Evolutionary conservation across 1,140 invertebrate genomes (phyloP), one percentile per base, ranked within the genome.

Genomic region (Bombyx mandarina): DNA sequence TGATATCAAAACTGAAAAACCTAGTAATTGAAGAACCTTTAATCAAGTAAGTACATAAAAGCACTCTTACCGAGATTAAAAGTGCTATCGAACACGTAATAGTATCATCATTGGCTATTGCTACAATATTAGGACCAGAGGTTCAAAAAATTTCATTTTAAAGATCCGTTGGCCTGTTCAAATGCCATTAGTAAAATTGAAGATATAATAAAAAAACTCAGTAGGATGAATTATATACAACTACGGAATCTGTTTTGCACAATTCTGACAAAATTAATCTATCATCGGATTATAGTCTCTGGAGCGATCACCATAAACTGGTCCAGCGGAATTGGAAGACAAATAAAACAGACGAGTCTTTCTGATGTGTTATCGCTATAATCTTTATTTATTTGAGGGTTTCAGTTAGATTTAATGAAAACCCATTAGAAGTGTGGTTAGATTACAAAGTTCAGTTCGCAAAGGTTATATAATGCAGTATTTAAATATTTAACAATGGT

Each of bases 401-500:
- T 60, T 60, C 65, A 51, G 63, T 35, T 35, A 35, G 26, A 35
- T 35, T 35, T 35, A 35, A 35, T 35, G 26, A 35, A 35, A 35
- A 35, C 26, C 26, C 26, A 35, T 35, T 35, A 35, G 4, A 35
- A 35, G 26, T 35, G 26, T n/a, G n/a, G n/a, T n/a, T n/a, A n/a
- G n/a, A n/a, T n/a, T n/a, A n/a, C n/a, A n/a, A n/a, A n/a, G n/a
- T n/a, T n/a, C n/a, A n/a, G n/a, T n/a, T n/a, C n/a, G n/a, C n/a
- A n/a, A n/a, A n/a, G n/a, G 12, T 18, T 18, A 18, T 18, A 18
- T 35, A 35, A 35, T 47, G 45, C 12, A 47, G 76, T 73, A 8
- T 67, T 64, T 63, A 71, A 69, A 64, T 71, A 69, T 62, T 67
- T 67, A 58, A 71, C 66, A 2, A 69, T 71, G 48, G 66, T 73